Base-by-base conservation (phyloP, 2,888 invertebrate species). In the Nyleta sp. region DNA sequence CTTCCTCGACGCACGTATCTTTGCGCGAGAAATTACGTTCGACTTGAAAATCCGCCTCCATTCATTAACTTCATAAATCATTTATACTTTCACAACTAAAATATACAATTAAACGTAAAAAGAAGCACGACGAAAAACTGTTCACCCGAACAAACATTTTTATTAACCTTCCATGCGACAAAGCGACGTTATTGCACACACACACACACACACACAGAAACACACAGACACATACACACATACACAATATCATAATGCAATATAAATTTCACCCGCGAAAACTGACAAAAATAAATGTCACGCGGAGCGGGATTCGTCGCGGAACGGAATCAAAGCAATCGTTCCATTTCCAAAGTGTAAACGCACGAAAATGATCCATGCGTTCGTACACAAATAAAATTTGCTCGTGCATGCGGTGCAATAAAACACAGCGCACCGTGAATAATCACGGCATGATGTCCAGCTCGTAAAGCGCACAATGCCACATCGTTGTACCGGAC, bases 381-480 rank as follows among this genome's bases (percentile, higher is more conserved):
- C 70, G 53, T 38, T 6, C 46, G 46, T 50, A 78, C 70, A 65
- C 70, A 70, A 74, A 74, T 78, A 80, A 73, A 76, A 77, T 80
- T 73, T 76, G 76, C 52, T 62, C 52, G 46, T 13, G 55, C 46
- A 65, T 31, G 52, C 50, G 35, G 60, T 22, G 68, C 87, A 87
- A 90, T 90, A 90, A 90, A 90, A 90, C 87, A 88, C 90, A 90
- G 89, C 84, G 85, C 87, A 84, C 88, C 90, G 90, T 90, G 89
- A 89, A 90, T 90, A 90, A 90, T 90, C 89, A 88, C 86, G 88
- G 88, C 87, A 84, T 83, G 83, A 84, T 86, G 86, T 84, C 82
- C 84, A 77, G 76, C 82, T 84, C 88, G 88, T 88, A 90, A 89
- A 89, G 84, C 84, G 86, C 88, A 89, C 88, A 87, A 89, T 87